These are phyloP conservation scores for Timema podura DNA, from an alignment of 2,888 invertebrate genomes.

Conservation along the genomic window DNA sequence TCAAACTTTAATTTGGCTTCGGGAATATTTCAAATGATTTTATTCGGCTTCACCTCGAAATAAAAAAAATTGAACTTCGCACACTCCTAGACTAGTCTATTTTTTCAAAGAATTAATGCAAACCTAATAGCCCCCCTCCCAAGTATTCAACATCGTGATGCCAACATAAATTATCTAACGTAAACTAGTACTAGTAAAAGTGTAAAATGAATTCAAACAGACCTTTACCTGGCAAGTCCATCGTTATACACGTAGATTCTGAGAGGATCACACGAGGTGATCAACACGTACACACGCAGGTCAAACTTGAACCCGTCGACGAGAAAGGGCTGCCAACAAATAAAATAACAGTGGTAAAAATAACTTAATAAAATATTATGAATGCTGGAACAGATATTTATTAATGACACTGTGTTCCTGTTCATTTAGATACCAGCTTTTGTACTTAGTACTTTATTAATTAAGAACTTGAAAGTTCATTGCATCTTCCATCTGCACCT, in stretches of 20 bases:
- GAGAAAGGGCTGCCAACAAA: constrained; percentile 63
- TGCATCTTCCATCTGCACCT: neutral
- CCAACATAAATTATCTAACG: too few relatives aligned
- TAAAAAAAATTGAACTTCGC: too few relatives aligned
- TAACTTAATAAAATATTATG: neutral
- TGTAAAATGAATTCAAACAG: neutral
- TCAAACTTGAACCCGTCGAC: constrained; percentile 93
- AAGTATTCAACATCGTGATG: too few relatives aligned
- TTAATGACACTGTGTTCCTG: too few relatives aligned
- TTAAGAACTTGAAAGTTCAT: neutral
- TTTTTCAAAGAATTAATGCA: too few relatives aligned
- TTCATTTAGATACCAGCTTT: neutral
- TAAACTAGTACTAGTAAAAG: too few relatives aligned
- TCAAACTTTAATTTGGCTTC: too few relatives aligned
- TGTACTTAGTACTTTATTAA: neutral
- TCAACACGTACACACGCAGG: constrained; percentile 79
- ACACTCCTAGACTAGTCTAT: too few relatives aligned
- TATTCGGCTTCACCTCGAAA: too few relatives aligned
- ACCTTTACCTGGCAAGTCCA: constrained; percentile 68
- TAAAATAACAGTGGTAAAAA: constrained; percentile 40
- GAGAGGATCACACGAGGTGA: constrained; percentile 87
- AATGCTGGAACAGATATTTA: too few relatives aligned
- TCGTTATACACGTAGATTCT: constrained; percentile 88
- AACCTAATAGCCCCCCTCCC: too few relatives aligned
- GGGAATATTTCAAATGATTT: too few relatives aligned